Percentiles rank a stretch among this genome's conserved stretches.
These are phyloP conservation scores for Stenolophus ochropezus DNA, from an alignment of 2,888 invertebrate genomes.

Conservation along the genomic window DNA sequence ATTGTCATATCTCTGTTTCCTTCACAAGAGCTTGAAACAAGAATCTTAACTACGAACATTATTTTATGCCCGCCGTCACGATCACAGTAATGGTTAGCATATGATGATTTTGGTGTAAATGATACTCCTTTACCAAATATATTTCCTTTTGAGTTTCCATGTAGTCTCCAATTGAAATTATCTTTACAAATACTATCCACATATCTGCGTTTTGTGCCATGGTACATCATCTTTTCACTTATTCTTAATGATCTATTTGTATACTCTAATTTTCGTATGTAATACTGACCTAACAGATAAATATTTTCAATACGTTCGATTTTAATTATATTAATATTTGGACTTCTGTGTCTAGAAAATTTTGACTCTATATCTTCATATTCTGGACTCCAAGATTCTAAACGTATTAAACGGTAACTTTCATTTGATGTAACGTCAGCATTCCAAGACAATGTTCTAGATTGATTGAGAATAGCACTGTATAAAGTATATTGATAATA, in stretches of 20 bases:
- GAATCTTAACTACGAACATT: constrained; percentile 66
- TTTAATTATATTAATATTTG: background rate
- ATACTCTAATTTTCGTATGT: constrained; percentile 63
- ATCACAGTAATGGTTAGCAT: constrained; percentile 66
- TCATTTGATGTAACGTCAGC: background rate
- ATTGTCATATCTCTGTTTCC: constrained; percentile 64
- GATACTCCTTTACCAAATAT: constrained; percentile 67
- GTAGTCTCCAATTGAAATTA: constrained; percentile 68
- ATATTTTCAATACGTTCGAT: constrained; percentile 62
- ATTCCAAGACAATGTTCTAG: background rate
- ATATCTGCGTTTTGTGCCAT: constrained; percentile 65
- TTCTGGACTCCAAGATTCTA: background rate
- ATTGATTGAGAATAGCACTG: background rate
- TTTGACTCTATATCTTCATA: background rate
- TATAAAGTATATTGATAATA: background rate
- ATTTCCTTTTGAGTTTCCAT: constrained; percentile 63
- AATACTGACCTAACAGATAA: constrained; percentile 61
- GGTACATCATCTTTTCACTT: constrained; percentile 64
- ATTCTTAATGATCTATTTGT: constrained; percentile 58
- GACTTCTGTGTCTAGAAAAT: background rate
- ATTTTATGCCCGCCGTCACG: constrained; percentile 62
- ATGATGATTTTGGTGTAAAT: constrained; percentile 66
- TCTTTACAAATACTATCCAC: constrained; percentile 64
- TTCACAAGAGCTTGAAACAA: constrained; percentile 62
- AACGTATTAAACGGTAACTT: background rate